These are phyloP conservation scores for Sceliomorpha sp. DNA, from an alignment of 2,888 invertebrate species.

Conservation along the genomic window DNA sequence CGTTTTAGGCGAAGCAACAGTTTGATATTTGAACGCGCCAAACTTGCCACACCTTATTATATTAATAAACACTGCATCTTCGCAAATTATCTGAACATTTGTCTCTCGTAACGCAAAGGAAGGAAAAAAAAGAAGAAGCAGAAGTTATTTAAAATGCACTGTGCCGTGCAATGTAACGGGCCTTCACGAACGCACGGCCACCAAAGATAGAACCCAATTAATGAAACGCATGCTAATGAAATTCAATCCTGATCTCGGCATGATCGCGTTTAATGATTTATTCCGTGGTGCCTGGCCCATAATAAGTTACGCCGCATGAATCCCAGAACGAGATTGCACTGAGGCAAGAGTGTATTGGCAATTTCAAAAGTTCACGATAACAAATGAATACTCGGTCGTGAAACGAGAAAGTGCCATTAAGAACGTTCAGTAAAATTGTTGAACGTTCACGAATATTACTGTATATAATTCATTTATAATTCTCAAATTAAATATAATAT, in stretches of 20 bases:
- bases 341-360: conserved; percentile 49
- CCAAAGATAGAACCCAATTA: conserved; percentile 47
- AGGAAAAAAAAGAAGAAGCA: no score
- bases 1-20: conserved; percentile 1
- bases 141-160: conserved; percentile 26
- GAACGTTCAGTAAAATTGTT: no score
- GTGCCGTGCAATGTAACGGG: conserved; percentile 24
- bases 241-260: conserved; percentile 55
- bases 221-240: conserved; percentile 58
- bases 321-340: conserved; percentile 46
- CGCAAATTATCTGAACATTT: conserved; percentile 21
- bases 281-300: conserved; percentile 56
- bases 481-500: no score
- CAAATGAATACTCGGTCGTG: conserved; percentile 47
- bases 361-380: conserved; percentile 47
- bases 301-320: conserved; percentile 62
- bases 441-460: no score
- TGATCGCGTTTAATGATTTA: conserved; percentile 61
- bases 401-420: conserved; percentile 19
- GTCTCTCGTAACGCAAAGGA: conserved; percentile 16
- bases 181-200: conserved; percentile 35
- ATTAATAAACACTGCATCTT: conserved; percentile 22
- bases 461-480: no score
- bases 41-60: conserved; percentile 23
- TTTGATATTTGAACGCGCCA: neutral